Evolutionary conservation across 2,888 invertebrate genomes (phyloP).

Genomic region (Empis stercorea): DNA sequence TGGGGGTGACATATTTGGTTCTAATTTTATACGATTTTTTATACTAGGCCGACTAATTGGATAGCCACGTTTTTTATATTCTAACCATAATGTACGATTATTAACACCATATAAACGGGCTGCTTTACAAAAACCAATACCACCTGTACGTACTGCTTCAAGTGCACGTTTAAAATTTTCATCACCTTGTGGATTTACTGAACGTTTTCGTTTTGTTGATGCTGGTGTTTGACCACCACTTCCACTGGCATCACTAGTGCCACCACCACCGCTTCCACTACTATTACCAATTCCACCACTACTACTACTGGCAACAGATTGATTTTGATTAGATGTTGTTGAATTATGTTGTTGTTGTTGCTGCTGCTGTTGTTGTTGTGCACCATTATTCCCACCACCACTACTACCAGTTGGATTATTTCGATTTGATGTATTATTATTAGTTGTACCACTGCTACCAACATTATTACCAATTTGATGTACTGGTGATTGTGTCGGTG

Average conservation of each 20-base stretch:
- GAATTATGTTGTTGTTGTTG: background rate
- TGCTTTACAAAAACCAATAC: constrained; percentile 76
- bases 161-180: constrained; percentile 71
- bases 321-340: too few species aligned
- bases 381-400: background rate
- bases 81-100: constrained; percentile 72
- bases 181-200: constrained; percentile 67
- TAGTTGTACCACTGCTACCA: constrained; percentile 15
- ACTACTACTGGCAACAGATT: too few species aligned
- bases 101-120: constrained; percentile 74
- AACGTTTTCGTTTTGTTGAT: constrained; percentile 49
- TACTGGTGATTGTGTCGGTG: constrained; percentile 36
- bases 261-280: constrained; percentile 30
- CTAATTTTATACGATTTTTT: constrained; percentile 59
- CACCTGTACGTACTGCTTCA: constrained; percentile 70
- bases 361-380: background rate
- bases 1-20: constrained; percentile 49
- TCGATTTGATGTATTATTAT: background rate
- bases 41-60: constrained; percentile 68
- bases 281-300: constrained; percentile 13
- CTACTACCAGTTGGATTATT: background rate
- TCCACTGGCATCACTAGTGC: constrained; percentile 23
- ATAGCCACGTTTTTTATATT: constrained; percentile 73
- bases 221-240: constrained; percentile 15
- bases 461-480: constrained; percentile 18